A percentile compares a stretch with the other conserved stretches of the same genome.
phyloP scores from a whole-genome alignment of 2,113 vertebrate genomes.

The Motacilla tschutschensis region DNA sequence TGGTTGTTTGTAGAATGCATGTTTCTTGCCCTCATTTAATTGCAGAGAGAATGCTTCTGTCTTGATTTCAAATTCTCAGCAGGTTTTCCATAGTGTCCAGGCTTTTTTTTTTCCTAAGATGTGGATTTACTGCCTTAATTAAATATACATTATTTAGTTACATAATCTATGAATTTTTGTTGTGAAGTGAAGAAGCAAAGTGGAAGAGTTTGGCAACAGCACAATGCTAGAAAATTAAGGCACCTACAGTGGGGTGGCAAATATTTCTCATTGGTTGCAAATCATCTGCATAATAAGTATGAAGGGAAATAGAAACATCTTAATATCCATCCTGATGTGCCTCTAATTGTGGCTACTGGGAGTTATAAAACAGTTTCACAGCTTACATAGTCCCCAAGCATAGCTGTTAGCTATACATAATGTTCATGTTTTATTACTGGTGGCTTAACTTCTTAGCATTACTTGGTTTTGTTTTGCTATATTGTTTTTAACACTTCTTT shows the following conservation, averaged over 20 bases:
- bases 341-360: slow-evolving; percentile 4
- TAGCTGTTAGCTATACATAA: neutral
- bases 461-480: neutral
- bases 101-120: neutral
- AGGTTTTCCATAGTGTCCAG: neutral
- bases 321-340: neutral
- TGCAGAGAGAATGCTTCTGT: neutral
- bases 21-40: neutral
- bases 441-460: neutral
- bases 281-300: neutral
- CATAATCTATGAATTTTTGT: neutral
- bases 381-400: neutral
- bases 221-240: neutral
- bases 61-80: neutral
- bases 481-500: neutral
- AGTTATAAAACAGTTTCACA: slow-evolving; percentile 2
- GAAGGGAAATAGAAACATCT: neutral
- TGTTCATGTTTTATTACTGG: neutral
- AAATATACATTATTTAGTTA: neutral
- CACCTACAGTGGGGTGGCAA: neutral
- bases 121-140: slow-evolving; percentile 1
- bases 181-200: neutral
- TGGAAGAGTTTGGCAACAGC: neutral
- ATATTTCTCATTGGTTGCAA: slow-evolving; percentile 6
- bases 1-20: neutral